Evolutionary conservation across 2,888 invertebrate species (phyloP).

Genomic region (Plebejus anna): DNA sequence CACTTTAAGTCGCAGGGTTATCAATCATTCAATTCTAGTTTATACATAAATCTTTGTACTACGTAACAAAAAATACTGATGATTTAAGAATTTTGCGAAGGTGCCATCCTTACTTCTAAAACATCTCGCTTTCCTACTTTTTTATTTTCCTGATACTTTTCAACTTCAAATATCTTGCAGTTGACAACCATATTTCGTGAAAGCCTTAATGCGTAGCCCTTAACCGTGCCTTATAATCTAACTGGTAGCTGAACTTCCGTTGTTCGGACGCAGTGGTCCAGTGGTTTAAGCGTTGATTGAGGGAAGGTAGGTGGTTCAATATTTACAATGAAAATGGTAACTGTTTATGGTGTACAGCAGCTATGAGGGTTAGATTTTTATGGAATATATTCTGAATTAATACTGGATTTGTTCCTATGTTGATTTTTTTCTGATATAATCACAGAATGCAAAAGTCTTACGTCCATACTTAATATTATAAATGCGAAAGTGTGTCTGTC

Average conservation of each 20-base stretch:
- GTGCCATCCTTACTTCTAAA: neutral
- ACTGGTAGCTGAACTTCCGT: constrained; percentile 13
- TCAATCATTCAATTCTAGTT: neutral
- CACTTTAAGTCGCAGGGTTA: constrained; percentile 32
- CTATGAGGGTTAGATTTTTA: no score
- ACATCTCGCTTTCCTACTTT: neutral
- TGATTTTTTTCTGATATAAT: no score
- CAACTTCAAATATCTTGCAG: neutral
- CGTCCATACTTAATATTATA: no score
- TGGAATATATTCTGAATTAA: no score
- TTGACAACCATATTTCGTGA: constrained; percentile 1
- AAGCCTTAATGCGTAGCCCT: constrained; percentile 15
- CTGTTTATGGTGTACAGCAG: no score
- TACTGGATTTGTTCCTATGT: no score
- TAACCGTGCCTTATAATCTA: neutral
- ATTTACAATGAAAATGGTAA: no score
- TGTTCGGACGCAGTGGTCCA: neutral
- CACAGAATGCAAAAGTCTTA: no score
- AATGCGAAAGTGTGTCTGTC: no score
- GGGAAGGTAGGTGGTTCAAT: neutral
- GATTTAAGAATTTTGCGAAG: neutral
- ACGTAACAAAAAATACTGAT: neutral
- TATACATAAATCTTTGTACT: no score
- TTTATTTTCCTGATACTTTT: neutral
- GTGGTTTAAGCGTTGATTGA: neutral